Evolutionary conservation across 2,888 invertebrate species (phyloP), one percentile per base, ranked within the genome.

Genomic region (Thumatha senex): DNA sequence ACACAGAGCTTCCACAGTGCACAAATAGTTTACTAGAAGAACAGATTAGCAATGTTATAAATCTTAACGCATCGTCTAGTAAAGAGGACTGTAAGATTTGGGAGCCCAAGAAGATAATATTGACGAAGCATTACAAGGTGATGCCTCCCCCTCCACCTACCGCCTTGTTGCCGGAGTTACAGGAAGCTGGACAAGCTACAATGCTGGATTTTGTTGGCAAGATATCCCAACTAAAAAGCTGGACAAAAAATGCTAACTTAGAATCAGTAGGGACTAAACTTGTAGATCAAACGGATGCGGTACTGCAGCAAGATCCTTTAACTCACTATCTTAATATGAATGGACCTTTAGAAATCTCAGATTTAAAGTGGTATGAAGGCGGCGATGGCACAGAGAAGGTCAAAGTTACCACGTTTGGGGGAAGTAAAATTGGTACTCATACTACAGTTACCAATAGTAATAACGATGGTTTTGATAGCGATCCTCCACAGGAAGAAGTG

Each of bases 11-110:
- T 49, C 92, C 93, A 2, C 92, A 90, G 51, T 86, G 89, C 74
- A 81, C 89, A 53, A 86, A 81, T 60, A 86, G 78, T 52, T 68
- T 89, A 42, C 66, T 90, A 54, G 89, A 89, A 56, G 90, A 90
- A 59, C 92, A 92, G 60, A 83, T 92, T 35, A 90, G 92, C 54
- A 93, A 93, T 54, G 93, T 93, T 30, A 92, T 93, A 45, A 89
- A 90, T 49, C 76, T 92, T 5, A 89, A 90, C 49, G 89, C 90
- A 1, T 89, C 90, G 2, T 90, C 90, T 12, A 90, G 88, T 58
- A 91, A 91, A 61, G 91, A 89, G 40, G 85, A 89, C 34, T 81
- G 80, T 46, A 90, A 90, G 56, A 73, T 81, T 40, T 89, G 89
- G 86, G 89, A 88, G 46, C 80, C 88, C 0, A 89, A 89, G 67